Conservation (phyloP, 2,888 invertebrate species). For the Tetragonula carbonaria region DNA sequence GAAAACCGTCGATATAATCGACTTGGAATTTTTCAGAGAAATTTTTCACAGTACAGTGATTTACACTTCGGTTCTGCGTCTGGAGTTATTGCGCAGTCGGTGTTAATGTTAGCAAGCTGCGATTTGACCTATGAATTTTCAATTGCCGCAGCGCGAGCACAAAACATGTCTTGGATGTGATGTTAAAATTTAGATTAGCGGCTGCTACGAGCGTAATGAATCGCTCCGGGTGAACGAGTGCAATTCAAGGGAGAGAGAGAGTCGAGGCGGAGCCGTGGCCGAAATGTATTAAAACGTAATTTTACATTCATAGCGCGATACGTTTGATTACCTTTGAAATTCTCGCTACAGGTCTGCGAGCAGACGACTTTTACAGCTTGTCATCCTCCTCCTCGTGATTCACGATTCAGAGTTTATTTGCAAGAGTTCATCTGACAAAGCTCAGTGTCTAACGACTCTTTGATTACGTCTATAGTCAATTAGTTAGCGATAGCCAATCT, state of each 20-base stretch:
- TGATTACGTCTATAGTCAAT: not conserved
- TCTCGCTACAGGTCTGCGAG: not conserved
- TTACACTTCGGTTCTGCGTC: not conserved
- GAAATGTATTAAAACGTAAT: conserved; percentile 11
- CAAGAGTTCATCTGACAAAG: not conserved
- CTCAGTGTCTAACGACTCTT: not conserved
- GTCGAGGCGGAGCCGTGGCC: too few relatives aligned
- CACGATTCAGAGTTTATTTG: not conserved
- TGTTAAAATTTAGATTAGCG: conserved; percentile 23
- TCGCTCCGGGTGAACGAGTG: not conserved
- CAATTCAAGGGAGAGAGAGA: not conserved
- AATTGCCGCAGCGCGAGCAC: not conserved
- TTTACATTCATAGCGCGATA: conserved; percentile 13
- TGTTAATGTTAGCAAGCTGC: too few relatives aligned
- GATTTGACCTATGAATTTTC: too few relatives aligned
- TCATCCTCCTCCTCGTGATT: not conserved
- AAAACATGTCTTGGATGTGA: not conserved
- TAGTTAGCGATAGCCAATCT: too few relatives aligned
- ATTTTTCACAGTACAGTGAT: not conserved
- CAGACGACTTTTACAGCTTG: conserved; percentile 7
- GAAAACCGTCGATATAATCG: not conserved
- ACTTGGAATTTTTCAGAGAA: not conserved
- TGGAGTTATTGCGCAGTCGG: too few relatives aligned
- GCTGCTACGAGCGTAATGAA: conserved; percentile 10
- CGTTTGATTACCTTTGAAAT: conserved; percentile 5